Percentiles rank a stretch among this genome's conserved stretches.
Conservation (phyloP, 2,888 invertebrate species). For the Lypha dubia region DNA sequence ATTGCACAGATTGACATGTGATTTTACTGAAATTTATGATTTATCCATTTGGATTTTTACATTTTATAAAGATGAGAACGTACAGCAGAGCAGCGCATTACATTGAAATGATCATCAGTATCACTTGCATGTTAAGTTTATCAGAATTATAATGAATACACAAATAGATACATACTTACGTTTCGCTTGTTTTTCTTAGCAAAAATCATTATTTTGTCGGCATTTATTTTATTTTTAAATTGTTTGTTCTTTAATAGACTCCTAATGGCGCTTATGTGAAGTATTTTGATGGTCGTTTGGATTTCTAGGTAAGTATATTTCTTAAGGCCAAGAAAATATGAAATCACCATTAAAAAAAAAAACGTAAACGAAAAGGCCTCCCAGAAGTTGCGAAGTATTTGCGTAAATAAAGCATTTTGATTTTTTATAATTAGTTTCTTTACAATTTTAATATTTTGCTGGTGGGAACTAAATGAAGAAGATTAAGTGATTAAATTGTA, state of each 20-base stretch:
- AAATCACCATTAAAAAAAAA: background rate
- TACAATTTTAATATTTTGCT: too few species aligned
- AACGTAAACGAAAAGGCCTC: background rate
- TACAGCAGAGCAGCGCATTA: background rate
- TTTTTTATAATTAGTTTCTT: background rate
- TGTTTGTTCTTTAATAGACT: constrained; percentile 14
- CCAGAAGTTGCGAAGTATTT: background rate
- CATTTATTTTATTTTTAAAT: too few species aligned
- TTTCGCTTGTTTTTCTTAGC: background rate
- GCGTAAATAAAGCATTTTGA: background rate
- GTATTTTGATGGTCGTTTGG: constrained; percentile 8
- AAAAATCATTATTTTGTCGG: constrained; percentile 26
- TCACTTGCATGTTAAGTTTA: constrained; percentile 16
- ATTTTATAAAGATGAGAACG: constrained; percentile 33
- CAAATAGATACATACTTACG: background rate
- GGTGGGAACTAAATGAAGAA: too few species aligned
- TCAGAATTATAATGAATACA: constrained; percentile 15
- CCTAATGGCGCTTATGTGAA: constrained; percentile 49
- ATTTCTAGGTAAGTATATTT: background rate
- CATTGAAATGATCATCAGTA: constrained; percentile 16
- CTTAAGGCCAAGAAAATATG: constrained; percentile 8
- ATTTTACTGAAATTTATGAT: constrained; percentile 67
- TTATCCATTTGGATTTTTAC: constrained; percentile 57
- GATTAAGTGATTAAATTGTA: too few species aligned
- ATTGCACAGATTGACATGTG: constrained; percentile 62